phyloP scores from a whole-genome alignment of 2,888 invertebrate genomes.

The Aphidius colemani region DNA sequence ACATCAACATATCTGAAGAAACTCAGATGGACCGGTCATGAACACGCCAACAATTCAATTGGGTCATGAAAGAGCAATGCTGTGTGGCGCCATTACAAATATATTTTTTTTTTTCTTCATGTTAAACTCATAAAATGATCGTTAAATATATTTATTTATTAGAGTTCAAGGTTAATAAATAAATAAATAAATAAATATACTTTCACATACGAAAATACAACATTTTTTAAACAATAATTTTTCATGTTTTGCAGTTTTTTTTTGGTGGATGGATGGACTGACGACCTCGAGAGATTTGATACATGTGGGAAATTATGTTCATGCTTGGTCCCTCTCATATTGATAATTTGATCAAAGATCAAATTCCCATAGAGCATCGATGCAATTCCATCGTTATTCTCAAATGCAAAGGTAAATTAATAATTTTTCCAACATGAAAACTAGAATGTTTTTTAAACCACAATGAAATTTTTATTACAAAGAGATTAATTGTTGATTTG shows the following conservation, averaged over 20 bases:
- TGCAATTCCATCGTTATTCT: not conserved
- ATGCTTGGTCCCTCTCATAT: conserved; percentile 1
- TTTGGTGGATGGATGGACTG: too few species aligned
- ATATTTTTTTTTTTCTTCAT: too few species aligned
- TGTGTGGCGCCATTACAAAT: not conserved
- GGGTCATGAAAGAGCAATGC: conserved; percentile 20
- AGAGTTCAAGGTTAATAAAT: too few species aligned
- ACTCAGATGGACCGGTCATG: conserved; percentile 3
- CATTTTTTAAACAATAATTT: conserved; percentile 42
- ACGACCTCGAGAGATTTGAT: conserved; percentile 6
- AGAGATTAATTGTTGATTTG: too few species aligned
- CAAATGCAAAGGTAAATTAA: too few species aligned
- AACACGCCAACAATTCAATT: conserved; percentile 1
- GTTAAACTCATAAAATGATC: too few species aligned
- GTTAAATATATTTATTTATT: too few species aligned
- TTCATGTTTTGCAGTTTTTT: not conserved
- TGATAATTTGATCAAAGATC: conserved; percentile 18
- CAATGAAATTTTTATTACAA: too few species aligned
- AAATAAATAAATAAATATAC: not conserved
- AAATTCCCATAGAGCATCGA: conserved; percentile 27
- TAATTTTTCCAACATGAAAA: too few species aligned
- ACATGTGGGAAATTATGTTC: conserved; percentile 18
- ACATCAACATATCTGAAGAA: too few species aligned
- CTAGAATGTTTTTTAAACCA: too few species aligned
- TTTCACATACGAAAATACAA: conserved; percentile 32